These are phyloP conservation scores for Dryobates pubescens DNA, from an alignment of 2,797 vertebrate species.

Conservation along the genomic window DNA sequence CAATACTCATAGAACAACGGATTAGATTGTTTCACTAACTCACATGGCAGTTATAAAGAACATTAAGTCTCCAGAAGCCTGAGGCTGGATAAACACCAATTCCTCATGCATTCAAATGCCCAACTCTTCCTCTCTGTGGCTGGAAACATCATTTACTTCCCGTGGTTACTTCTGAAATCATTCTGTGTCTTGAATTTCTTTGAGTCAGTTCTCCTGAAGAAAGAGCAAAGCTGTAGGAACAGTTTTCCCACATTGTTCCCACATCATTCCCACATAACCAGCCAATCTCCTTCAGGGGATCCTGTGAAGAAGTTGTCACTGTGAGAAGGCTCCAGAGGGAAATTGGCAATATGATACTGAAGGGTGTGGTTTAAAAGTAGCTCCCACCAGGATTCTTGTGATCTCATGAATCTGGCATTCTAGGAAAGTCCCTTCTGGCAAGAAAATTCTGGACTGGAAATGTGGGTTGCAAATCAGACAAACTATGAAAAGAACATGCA, in stretches of 20 bases:
- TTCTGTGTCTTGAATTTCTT: background rate
- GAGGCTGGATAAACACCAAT: background rate
- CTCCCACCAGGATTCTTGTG: accelerated
- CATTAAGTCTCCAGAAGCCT: background rate
- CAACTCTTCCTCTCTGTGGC: background rate
- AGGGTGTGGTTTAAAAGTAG: background rate
- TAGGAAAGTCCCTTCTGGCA: background rate
- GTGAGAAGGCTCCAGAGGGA: background rate
- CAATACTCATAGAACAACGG: background rate
- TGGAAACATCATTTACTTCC: background rate
- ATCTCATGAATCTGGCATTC: background rate
- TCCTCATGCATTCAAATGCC: background rate
- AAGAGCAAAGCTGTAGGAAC: background rate
- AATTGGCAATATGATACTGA: background rate
- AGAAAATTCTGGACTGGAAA: background rate
- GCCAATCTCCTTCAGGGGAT: background rate
- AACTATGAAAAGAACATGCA: background rate
- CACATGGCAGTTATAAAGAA: accelerated
- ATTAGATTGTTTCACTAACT: background rate
- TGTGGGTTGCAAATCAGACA: background rate
- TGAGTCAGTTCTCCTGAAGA: background rate
- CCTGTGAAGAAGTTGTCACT: background rate
- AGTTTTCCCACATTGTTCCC: accelerated
- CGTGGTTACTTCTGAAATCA: background rate
- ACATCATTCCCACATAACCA: accelerated